Conservation (phyloP, 2,113 vertebrate species). For the Dolichotis patagonum region DNA sequence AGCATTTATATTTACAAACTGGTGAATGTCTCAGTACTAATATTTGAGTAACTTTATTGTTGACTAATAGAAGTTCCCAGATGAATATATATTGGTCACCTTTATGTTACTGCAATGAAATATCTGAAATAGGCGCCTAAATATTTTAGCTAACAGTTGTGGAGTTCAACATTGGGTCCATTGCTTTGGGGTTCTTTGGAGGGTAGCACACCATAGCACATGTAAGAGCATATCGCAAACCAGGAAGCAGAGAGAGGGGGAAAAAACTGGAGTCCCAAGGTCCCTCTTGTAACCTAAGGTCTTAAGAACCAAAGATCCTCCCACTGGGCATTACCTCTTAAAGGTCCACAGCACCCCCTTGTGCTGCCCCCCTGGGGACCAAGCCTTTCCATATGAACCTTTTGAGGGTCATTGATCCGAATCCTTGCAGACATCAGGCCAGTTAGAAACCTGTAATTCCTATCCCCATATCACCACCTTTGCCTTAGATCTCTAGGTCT, state of each 20-base stretch:
- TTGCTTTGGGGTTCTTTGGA: background rate
- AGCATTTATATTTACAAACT: slow-evolving; percentile 35
- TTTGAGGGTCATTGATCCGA: background rate
- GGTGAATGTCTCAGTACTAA: background rate
- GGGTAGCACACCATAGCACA: background rate
- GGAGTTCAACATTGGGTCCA: background rate
- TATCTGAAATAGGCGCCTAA: background rate
- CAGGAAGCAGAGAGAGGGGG: background rate
- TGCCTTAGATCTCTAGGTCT: background rate
- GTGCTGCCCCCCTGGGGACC: background rate
- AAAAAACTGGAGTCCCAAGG: background rate
- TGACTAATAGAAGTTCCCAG: background rate
- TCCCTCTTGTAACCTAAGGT: background rate
- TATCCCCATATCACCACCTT: background rate
- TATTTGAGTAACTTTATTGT: slow-evolving; percentile 14
- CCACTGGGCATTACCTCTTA: background rate
- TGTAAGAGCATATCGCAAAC: background rate
- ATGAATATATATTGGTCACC: background rate
- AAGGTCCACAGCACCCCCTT: background rate
- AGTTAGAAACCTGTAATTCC: background rate
- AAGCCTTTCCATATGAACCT: background rate
- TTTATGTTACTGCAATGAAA: background rate
- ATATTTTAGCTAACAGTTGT: background rate
- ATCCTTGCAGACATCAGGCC: background rate
- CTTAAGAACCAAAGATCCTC: background rate